phyloP scores from a whole-genome alignment of 2,113 vertebrate genomes.

The Oncorhynchus masou region DNA sequence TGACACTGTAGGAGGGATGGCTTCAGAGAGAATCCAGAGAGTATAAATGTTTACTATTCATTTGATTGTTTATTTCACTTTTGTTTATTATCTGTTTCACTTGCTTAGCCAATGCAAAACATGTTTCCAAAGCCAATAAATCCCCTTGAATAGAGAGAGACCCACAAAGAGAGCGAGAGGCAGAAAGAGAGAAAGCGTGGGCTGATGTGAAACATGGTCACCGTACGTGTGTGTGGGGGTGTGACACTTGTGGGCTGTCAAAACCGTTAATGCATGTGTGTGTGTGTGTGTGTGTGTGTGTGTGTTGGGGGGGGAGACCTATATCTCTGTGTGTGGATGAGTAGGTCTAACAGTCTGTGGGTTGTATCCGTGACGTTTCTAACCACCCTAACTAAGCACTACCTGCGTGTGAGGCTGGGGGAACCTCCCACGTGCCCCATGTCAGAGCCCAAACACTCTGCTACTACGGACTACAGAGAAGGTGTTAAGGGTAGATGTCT shows the following conservation, averaged over 20 bases:
- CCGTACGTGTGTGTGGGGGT: conserved; percentile 17
- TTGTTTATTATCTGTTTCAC: too few species aligned
- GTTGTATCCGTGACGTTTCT: neutral
- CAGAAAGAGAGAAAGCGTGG: conserved; percentile 54
- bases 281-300: neutral
- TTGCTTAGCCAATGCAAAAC: too few species aligned
- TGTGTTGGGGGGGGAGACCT: conserved; percentile 16
- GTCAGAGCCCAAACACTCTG: neutral
- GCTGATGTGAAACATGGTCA: conserved; percentile 58
- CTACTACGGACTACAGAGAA: neutral
- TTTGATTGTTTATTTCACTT: too few species aligned
- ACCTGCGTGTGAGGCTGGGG: neutral
- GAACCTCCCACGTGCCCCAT: neutral
- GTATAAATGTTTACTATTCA: neutral
- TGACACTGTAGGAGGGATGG: conserved; percentile 52
- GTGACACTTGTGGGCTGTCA: neutral
- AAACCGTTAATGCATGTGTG: conserved; percentile 12
- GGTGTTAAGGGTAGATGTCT: too few species aligned
- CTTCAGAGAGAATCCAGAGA: conserved; percentile 15
- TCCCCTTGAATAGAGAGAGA: too few species aligned
- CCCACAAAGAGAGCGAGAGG: conserved; percentile 39
- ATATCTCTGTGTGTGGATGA: neutral
- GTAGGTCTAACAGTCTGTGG: conserved; percentile 3
- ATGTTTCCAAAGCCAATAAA: too few species aligned
- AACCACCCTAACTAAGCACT: neutral